phyloP scores from a whole-genome alignment of 2,113 vertebrate species.

The Prionailurus viverrinus region DNA sequence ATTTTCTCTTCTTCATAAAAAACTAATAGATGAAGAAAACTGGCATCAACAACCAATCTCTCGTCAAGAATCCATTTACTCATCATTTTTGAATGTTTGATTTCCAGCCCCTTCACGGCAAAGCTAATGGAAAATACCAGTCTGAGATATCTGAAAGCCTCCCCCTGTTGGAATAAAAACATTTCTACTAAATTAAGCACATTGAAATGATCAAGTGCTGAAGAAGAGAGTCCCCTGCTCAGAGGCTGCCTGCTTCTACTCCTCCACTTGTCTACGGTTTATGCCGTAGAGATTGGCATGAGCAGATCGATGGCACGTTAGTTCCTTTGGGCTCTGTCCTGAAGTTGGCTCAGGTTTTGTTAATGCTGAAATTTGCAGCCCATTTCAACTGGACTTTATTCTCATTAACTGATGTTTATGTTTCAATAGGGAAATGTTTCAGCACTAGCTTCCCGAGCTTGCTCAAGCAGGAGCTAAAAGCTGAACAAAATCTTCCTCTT shows the following conservation, averaged over 20 bases:
- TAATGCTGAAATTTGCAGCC: neutral
- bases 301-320: neutral
- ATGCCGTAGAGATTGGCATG: accelerated
- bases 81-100: neutral
- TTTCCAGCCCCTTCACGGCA: neutral
- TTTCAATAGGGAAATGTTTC: slow-evolving; percentile 18
- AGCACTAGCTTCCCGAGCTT: neutral
- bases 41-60: neutral
- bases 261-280: neutral
- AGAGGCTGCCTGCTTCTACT: neutral
- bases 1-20: neutral
- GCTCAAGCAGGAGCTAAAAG: neutral
- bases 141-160: neutral
- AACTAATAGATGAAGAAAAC: neutral
- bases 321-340: neutral
- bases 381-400: neutral
- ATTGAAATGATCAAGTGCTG: neutral
- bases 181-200: neutral
- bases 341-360: neutral
- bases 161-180: slow-evolving; percentile 13
- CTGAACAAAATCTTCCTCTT: slow-evolving; percentile 39
- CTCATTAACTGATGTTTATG: neutral
- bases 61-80: slow-evolving; percentile 6
- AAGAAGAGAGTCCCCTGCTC: neutral
- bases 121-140: neutral